Base-by-base conservation (phyloP, 2,797 vertebrate species). In the Coccyzus lansbergi region DNA sequence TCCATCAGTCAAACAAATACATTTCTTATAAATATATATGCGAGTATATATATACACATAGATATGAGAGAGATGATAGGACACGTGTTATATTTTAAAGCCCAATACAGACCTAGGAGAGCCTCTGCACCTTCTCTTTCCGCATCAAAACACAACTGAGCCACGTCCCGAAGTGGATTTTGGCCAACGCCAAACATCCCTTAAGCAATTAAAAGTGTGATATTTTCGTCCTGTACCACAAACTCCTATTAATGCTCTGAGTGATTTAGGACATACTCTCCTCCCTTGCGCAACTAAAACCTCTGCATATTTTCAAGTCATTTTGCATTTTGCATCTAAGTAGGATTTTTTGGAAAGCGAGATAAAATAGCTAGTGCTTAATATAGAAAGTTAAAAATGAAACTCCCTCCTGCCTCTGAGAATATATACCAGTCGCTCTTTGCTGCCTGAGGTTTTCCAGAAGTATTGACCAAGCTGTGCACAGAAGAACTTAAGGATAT, bases 11-110 rank as follows among this genome's bases (percentile, higher is more conserved):
- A 49, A 95, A 91, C 94, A 95, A 96, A 95, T 94, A 97, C 80
- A 88, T 94, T 96, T 92, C 83, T 88, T 96, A 93, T 96, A 97
- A 97, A 96, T 97, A 94, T 86, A 95, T 82, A 94, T 70, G 82
- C 0, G 20, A 92, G 15, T 86, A 93, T 91, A 76, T 76, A 86
- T 93, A 88, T 90, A 96, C 75, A 96, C 75, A 94, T 63, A 67
- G 38, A 91, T 19, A 91, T 86, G 85, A 72, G 84, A 80, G 76
- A 92, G 88, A 95, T 86, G 92, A 97, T 14, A 95, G 88, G 96
- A 95, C 92, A 93, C 85, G 60, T 55, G 92, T 38, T 92, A 91
- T 93, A 96, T 75, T 68, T 83, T 95, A 96, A 98, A 97, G 94
- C 94, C 85, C 84, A 89, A 88, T 7, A 71, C 38, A 95, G 88